Evolutionary conservation across 2,888 invertebrate species (phyloP).

Genomic region (Cephus pygmeus): DNA sequence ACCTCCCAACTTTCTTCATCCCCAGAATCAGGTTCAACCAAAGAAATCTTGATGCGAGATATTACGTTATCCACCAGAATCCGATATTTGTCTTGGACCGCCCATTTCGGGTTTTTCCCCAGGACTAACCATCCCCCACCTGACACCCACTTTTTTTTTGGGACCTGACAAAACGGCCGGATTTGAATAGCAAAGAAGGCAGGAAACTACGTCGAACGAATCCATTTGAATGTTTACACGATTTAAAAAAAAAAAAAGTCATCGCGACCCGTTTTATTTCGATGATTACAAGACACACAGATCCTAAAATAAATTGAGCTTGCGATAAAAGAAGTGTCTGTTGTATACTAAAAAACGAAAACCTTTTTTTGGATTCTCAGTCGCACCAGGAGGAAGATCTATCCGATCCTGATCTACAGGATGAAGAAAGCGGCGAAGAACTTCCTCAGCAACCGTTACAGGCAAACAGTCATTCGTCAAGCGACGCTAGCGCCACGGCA

Average conservation of each 20-base stretch:
- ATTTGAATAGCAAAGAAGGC: constrained; percentile 35
- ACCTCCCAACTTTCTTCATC: too few relatives aligned
- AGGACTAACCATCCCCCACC: constrained; percentile 12
- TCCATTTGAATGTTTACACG: constrained; percentile 37
- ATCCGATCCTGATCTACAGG: constrained; percentile 70
- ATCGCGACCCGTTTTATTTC: neutral
- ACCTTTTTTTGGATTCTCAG: constrained; percentile 60
- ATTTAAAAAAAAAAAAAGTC: neutral
- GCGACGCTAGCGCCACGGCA: constrained; percentile 33
- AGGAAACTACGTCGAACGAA: constrained; percentile 23
- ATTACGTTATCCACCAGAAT: constrained; percentile 30
- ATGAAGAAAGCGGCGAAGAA: constrained; percentile 68
- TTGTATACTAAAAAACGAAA: neutral
- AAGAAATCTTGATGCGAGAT: too few relatives aligned
- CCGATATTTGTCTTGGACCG: constrained; percentile 44
- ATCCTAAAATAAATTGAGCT: neutral
- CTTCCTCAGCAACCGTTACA: constrained; percentile 59
- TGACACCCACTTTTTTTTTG: too few relatives aligned
- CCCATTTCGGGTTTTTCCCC: constrained; percentile 41
- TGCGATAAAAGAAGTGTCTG: neutral
- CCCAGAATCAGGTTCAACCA: too few relatives aligned
- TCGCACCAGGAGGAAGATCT: constrained; percentile 71
- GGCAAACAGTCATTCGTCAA: constrained; percentile 51
- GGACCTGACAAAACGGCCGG: too few relatives aligned
- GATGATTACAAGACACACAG: neutral